Conservation (phyloP, 2,797 vertebrate species). For the Enteromius unitaeniatus region DNA sequence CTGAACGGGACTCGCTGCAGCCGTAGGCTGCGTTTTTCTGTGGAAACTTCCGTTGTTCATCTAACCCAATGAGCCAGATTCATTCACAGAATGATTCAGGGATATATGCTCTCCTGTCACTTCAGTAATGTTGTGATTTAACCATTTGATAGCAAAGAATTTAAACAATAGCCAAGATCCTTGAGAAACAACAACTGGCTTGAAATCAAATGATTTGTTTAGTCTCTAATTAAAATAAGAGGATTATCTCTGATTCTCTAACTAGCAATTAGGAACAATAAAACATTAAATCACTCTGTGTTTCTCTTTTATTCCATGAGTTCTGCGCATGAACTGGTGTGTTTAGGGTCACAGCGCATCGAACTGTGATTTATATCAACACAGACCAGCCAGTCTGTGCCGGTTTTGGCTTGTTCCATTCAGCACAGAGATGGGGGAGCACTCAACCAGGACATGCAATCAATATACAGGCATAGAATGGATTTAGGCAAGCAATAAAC, state of each 20-base stretch:
- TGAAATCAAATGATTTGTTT: neutral
- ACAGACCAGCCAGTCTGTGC: constrained; percentile 24
- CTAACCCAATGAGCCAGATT: neutral
- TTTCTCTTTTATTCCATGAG: neutral
- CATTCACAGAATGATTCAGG: neutral
- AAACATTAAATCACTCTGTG: neutral
- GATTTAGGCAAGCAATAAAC: constrained; percentile 26
- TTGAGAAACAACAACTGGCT: neutral
- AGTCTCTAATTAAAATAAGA: neutral
- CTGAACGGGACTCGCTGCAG: constrained; percentile 4
- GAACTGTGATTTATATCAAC: neutral
- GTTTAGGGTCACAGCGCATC: neutral
- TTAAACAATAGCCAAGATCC: neutral
- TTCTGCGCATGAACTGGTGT: neutral
- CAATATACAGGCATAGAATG: neutral
- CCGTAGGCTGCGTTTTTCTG: constrained; percentile 26
- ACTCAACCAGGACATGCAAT: neutral
- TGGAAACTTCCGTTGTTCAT: constrained; percentile 46
- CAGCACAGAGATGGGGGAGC: neutral
- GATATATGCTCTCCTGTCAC: neutral
- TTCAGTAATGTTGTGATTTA: constrained; percentile 3
- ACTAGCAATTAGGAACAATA: neutral
- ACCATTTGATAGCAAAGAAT: neutral
- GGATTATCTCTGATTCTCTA: neutral
- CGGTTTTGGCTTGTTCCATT: constrained; percentile 34